phyloP scores from a whole-genome alignment of 2,797 vertebrate species.

The Enoplosus armatus region DNA sequence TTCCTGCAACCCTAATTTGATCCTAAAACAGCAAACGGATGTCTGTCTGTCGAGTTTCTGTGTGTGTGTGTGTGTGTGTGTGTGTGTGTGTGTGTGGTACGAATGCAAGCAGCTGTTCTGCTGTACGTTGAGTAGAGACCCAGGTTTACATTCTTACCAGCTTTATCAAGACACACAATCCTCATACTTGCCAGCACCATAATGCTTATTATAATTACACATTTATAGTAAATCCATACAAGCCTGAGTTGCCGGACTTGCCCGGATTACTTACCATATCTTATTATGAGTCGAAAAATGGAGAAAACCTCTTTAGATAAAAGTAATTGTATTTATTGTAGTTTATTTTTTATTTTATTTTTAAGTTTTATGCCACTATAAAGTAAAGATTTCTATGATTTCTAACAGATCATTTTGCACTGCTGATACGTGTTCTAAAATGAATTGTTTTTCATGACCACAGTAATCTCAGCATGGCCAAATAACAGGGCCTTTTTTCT shows the following conservation, averaged over 20 bases:
- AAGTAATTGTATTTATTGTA: no score
- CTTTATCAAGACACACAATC: conserved; percentile 84
- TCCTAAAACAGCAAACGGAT: conserved; percentile 87
- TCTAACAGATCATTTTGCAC: not conserved
- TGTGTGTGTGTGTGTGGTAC: conserved; percentile 49
- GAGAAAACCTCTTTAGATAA: no score
- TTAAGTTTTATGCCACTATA: not conserved
- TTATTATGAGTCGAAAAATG: no score
- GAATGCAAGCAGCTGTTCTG: conserved; percentile 84
- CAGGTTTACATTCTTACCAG: conserved; percentile 83
- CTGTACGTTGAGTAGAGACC: conserved; percentile 66
- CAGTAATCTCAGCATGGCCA: conserved; percentile 1
- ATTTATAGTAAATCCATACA: conserved; percentile 37
- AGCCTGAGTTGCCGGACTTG: conserved; percentile 13
- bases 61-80: conserved; percentile 53
- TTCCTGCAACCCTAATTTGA: conserved; percentile 87
- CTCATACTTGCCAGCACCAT: conserved; percentile 71
- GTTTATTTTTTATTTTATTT: no score
- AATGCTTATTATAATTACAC: conserved; percentile 80
- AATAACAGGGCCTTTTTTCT: not conserved
- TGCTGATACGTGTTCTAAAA: not conserved
- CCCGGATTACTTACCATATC: not conserved
- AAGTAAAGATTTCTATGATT: not conserved
- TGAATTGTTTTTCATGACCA: not conserved
- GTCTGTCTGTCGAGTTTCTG: conserved; percentile 66